Percentiles rank a stretch among this genome's conserved stretches.
phyloP scores from a whole-genome alignment of 2,797 vertebrate species.

The Tympanoctomys barrerae region DNA sequence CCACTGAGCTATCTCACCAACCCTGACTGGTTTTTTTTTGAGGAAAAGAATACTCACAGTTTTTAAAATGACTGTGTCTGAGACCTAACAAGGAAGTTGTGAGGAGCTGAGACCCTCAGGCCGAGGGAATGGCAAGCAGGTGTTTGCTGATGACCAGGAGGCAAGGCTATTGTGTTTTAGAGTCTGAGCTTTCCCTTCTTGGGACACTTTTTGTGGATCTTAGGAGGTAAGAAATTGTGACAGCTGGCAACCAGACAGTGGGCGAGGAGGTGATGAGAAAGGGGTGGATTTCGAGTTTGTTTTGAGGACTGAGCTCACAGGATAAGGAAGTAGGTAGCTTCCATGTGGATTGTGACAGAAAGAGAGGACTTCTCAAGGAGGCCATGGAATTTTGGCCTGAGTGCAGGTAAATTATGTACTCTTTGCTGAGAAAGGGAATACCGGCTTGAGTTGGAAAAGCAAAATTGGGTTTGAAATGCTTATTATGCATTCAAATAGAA shows the following conservation, averaged over 20 bases:
- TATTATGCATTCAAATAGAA: not conserved
- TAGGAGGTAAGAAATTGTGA: not conserved
- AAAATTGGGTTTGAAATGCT: not conserved
- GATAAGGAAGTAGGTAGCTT: not conserved
- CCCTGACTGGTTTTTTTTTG: not conserved
- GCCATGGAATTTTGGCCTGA: not conserved
- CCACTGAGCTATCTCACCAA: too few species aligned
- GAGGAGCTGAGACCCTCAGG: not conserved
- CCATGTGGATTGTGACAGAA: not conserved
- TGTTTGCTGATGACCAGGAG: not conserved
- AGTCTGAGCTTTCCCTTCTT: not conserved
- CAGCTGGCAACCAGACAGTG: not conserved
- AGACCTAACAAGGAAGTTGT: not conserved
- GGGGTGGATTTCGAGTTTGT: not conserved
- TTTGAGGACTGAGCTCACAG: not conserved
- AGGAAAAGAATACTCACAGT: not conserved
- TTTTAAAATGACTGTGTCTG: not conserved
- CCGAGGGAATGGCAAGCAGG: too few species aligned
- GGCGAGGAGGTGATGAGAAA: not conserved
- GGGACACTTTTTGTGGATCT: not conserved
- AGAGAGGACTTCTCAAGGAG: not conserved
- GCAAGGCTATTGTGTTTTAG: not conserved
- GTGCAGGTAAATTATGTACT: not conserved
- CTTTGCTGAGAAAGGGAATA: not conserved
- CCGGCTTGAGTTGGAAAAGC: not conserved